phyloP scores from a whole-genome alignment of 2,113 vertebrate genomes.

The Atherinomorus stipes region DNA sequence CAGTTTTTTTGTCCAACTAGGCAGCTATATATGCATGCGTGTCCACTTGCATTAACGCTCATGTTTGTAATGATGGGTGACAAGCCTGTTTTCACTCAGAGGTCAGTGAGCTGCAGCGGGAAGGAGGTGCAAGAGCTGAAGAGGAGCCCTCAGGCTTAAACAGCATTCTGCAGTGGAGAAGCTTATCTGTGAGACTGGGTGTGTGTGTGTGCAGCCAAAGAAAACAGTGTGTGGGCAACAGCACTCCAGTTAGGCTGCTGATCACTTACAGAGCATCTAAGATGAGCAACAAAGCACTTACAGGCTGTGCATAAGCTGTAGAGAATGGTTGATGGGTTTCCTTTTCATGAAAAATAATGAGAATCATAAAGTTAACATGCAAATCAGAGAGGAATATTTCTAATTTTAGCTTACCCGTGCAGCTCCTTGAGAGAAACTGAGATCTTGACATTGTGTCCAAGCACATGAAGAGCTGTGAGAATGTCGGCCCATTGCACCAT shows the following conservation, averaged over 20 bases:
- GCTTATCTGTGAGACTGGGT: conserved; percentile 26
- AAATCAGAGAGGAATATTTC: neutral
- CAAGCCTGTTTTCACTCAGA: conserved; percentile 49
- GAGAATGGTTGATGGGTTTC: neutral
- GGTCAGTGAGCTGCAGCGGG: conserved; percentile 47
- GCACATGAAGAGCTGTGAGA: conserved; percentile 90
- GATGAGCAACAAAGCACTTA: conserved; percentile 8
- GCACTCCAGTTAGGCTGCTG: neutral
- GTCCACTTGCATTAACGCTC: conserved; percentile 11
- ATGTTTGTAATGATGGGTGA: conserved; percentile 42
- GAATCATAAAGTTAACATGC: too few species aligned
- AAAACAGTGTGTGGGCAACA: conserved; percentile 28
- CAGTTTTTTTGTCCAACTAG: neutral
- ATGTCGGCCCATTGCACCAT: conserved; percentile 99
- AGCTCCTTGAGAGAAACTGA: conserved; percentile 96
- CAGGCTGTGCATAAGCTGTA: neutral
- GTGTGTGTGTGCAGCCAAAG: conserved; percentile 25
- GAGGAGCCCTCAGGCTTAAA: conserved; percentile 51
- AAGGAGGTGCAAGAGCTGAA: conserved; percentile 32
- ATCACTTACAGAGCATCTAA: conserved; percentile 7
- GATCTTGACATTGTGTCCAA: conserved; percentile 93
- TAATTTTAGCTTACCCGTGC: conserved; percentile 88
- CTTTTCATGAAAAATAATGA: neutral
- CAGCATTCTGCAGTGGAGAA: conserved; percentile 30
- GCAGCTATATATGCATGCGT: neutral